Base-by-base conservation (phyloP, 1,140 invertebrate genomes). In the Cydia strobilella region DNA sequence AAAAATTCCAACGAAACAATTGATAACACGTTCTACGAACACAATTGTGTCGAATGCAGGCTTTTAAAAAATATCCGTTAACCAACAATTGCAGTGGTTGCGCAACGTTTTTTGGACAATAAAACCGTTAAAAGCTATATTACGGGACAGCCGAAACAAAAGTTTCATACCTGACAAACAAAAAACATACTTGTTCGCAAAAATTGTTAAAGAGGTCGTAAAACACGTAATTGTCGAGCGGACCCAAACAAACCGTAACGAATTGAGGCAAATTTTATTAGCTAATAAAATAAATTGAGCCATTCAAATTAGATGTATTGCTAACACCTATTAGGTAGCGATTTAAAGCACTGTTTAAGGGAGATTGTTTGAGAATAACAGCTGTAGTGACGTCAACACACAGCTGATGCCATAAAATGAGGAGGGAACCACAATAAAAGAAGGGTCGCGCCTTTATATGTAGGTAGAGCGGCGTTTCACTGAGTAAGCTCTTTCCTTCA, bases 321-420 rank as follows among this genome's bases (percentile, higher is more conserved):
- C 31, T 69, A 15, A 69, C 65, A 69, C 65, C 35, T 69, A 65
- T 27, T 65, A 42, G 35, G 65, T 20, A 69, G 65, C 65, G 35
- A 69, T 69, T 69, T 69, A 69, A 69, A 39, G 31, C 27, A 42
- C 72, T 73, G 39, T 72, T 73, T 12, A 73, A 73, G 48, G 65
- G 54, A 59, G 54, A 59, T 59, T 59, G 54, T 27, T 20, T 15
- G 7, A 39, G 18, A 85, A 86, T 13, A 12, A 45, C 85, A 85
- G 83, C 83, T 88, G 83, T 84, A 81, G 83, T 87, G 86, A 89
- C 84, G 86, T 80, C 86, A 85, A 82, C 76, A 80, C 86, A 86
- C 90, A 91, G 89, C 89, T 91, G 90, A 86, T 89, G 82, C 86
- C 82, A 86, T 88, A 86, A 89, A 88, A 86, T 86, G 81, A 80